Conservation (phyloP, 2,797 vertebrate species). For the Xiphorhynchus erythropygius region DNA sequence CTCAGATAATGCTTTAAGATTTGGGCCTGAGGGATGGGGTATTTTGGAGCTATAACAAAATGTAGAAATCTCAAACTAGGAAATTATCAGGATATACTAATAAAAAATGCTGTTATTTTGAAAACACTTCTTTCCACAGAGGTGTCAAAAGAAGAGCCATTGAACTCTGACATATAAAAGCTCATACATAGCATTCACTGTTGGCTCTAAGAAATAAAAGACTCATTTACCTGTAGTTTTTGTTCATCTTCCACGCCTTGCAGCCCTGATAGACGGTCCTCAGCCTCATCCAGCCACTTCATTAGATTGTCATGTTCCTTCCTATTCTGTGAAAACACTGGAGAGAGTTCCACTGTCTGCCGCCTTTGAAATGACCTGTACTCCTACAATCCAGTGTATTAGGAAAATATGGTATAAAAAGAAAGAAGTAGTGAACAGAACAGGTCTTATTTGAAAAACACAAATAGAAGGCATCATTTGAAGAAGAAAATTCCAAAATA, state of each 20-base stretch:
- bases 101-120: not conserved
- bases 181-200: not conserved
- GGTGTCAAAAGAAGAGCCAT: not conserved
- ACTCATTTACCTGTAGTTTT: constrained; percentile 56
- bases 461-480: not conserved
- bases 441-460: not conserved
- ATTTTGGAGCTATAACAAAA: not conserved
- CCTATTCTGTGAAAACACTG: constrained; percentile 63
- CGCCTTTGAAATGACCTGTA: constrained; percentile 71
- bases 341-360: constrained; percentile 58
- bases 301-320: constrained; percentile 57
- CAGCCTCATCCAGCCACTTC: constrained; percentile 74
- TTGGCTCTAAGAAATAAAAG: not conserved
- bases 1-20: fast-evolving
- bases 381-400: constrained; percentile 71
- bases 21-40: not conserved
- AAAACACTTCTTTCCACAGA: not conserved
- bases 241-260: constrained; percentile 61
- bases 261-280: constrained; percentile 53
- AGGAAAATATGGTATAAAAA: not conserved
- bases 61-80: not conserved
- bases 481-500: not conserved
- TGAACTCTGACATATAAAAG: not conserved
- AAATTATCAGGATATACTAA: not conserved
- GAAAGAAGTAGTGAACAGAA: not conserved